Conservation (phyloP, 2,797 vertebrate genomes). For the Scolopax bukidnonensis region DNA sequence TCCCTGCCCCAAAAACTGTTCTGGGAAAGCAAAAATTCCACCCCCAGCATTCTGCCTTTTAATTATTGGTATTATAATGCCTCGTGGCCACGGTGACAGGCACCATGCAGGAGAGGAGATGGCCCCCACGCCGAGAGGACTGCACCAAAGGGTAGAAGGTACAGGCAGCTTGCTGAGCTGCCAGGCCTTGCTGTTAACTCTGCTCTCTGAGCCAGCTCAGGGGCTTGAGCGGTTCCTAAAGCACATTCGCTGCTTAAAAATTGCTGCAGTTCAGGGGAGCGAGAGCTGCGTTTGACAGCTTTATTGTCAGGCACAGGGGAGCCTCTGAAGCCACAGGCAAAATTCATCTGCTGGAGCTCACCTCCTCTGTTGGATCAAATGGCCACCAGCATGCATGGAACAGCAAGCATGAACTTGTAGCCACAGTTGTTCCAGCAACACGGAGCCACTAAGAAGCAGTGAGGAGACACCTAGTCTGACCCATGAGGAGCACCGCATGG, state of each 20-base stretch:
- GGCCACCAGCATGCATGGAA: accelerated
- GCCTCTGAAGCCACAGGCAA: too few relatives aligned
- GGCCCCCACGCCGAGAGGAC: background rate
- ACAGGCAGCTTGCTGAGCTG: background rate
- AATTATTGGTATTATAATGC: too few relatives aligned
- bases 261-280: background rate
- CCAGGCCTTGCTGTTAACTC: background rate
- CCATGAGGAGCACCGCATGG: background rate
- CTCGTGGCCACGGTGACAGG: background rate
- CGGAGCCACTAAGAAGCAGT: too few relatives aligned
- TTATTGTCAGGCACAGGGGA: background rate
- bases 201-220: accelerated
- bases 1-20: background rate
- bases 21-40: background rate
- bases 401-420: accelerated
- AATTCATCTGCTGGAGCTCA: background rate
- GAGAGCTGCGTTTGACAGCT: too few relatives aligned
- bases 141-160: too few relatives aligned
- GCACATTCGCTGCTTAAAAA: accelerated
- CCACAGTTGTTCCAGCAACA: too few relatives aligned
- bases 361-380: background rate
- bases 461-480: too few relatives aligned
- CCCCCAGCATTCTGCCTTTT: background rate
- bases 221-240: background rate
- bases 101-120: accelerated